A percentile compares a stretch with the other conserved stretches of the same genome.
phyloP scores from a whole-genome alignment of 2,113 vertebrate species.

The Dolichotis patagonum region DNA sequence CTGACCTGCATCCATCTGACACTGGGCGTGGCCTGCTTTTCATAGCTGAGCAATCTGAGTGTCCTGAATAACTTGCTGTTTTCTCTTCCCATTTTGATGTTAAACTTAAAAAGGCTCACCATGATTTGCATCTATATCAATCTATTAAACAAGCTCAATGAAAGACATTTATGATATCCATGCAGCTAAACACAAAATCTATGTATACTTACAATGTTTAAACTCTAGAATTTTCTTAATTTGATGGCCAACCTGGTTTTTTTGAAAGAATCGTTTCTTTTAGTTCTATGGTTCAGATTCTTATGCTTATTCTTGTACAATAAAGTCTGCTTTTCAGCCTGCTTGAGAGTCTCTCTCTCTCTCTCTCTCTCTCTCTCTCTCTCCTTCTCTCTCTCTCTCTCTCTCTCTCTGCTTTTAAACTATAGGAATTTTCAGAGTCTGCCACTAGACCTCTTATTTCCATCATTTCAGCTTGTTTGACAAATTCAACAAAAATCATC shows the following conservation, averaged over 20 bases:
- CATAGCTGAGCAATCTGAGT: background rate
- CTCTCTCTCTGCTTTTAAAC: background rate
- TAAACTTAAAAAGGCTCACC: background rate
- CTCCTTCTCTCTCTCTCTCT: background rate
- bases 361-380: background rate
- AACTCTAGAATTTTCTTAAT: background rate
- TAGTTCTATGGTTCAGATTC: background rate
- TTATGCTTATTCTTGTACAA: background rate
- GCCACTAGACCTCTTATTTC: background rate
- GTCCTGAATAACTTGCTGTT: fast-evolving
- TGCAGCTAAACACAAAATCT: background rate
- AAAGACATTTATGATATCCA: background rate
- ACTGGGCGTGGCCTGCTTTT: background rate
- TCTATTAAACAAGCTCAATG: background rate
- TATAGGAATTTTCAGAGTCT: background rate
- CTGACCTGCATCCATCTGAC: background rate
- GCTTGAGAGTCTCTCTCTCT: background rate
- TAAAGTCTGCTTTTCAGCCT: background rate
- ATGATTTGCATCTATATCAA: background rate
- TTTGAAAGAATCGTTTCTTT: background rate
- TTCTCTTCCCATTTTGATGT: background rate
- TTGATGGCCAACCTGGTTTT: background rate
- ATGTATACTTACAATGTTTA: background rate
- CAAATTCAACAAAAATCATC: background rate
- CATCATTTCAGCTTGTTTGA: background rate